Conservation (phyloP, 2,113 vertebrate species). For the Gymnorhina tibicen region DNA sequence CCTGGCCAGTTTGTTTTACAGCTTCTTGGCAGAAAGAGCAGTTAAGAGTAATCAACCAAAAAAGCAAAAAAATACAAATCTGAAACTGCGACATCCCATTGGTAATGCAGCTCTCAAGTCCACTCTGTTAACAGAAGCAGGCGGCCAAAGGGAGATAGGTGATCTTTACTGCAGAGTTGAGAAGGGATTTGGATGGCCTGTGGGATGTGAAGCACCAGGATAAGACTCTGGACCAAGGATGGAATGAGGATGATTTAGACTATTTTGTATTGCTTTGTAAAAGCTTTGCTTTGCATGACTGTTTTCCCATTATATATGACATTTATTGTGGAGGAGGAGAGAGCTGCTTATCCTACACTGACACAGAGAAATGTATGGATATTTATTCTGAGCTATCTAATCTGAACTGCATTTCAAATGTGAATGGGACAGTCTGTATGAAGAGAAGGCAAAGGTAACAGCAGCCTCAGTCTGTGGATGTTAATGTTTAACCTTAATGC, state of each 20-base stretch:
- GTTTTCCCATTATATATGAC: neutral
- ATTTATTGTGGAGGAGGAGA: conserved; percentile 9
- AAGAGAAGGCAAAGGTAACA: neutral
- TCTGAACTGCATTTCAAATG: neutral
- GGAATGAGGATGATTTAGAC: neutral
- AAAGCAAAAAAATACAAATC: neutral
- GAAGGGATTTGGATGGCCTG: neutral
- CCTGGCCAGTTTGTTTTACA: neutral
- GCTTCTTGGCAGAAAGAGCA: neutral
- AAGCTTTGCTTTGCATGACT: conserved; percentile 1
- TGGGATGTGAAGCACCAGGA: neutral
- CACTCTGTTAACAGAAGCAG: neutral
- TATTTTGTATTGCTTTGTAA: conserved; percentile 1
- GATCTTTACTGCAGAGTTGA: neutral
- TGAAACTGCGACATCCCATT: neutral
- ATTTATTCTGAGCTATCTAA: conserved; percentile 11
- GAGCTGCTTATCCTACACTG: neutral
- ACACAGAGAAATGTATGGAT: neutral
- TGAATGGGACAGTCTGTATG: neutral
- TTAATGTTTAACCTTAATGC: neutral
- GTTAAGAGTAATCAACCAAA: neutral
- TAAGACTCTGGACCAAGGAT: neutral
- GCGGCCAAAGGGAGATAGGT: neutral
- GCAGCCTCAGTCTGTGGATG: neutral
- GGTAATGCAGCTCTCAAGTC: neutral